Conservation (phyloP, 2,888 invertebrate species). For the Leptinotarsa juncta region DNA sequence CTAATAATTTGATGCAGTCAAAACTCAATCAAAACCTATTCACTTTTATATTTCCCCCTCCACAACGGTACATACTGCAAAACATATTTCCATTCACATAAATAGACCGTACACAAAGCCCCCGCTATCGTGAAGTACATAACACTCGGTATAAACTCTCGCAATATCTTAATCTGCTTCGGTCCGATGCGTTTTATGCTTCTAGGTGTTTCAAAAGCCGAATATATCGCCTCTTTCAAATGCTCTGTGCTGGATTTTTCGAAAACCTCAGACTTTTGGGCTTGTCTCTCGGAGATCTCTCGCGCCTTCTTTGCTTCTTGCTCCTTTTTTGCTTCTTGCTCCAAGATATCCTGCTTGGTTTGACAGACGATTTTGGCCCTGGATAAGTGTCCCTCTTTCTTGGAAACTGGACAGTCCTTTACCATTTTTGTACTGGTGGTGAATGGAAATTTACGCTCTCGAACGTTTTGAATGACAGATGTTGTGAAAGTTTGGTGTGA, state of each 20-base stretch:
- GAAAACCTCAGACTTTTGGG: background rate
- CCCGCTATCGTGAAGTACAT: slow-evolving; percentile 19
- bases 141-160: slow-evolving; percentile 8
- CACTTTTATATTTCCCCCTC: slow-evolving; percentile 75
- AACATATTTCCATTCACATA: slow-evolving; percentile 84
- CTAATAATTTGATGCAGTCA: background rate
- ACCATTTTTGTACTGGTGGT: background rate
- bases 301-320: background rate
- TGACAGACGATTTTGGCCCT: slow-evolving; percentile 29
- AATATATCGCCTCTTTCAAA: background rate
- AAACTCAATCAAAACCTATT: slow-evolving; percentile 39
- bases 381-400: slow-evolving; percentile 27
- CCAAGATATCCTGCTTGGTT: slow-evolving; percentile 17
- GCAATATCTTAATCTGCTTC: slow-evolving; percentile 6
- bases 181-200: slow-evolving; percentile 11
- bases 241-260: background rate
- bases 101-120: slow-evolving; percentile 65
- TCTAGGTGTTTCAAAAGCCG: slow-evolving; percentile 2
- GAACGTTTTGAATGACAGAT: too few species aligned
- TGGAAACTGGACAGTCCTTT: background rate
- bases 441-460: too few species aligned
- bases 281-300: background rate
- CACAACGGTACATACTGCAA: slow-evolving; percentile 81
- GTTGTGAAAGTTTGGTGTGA: too few species aligned
- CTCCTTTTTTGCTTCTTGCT: background rate